Evolutionary conservation across 1,140 invertebrate genomes (phyloP).

Genomic region (Grapholita molesta): DNA sequence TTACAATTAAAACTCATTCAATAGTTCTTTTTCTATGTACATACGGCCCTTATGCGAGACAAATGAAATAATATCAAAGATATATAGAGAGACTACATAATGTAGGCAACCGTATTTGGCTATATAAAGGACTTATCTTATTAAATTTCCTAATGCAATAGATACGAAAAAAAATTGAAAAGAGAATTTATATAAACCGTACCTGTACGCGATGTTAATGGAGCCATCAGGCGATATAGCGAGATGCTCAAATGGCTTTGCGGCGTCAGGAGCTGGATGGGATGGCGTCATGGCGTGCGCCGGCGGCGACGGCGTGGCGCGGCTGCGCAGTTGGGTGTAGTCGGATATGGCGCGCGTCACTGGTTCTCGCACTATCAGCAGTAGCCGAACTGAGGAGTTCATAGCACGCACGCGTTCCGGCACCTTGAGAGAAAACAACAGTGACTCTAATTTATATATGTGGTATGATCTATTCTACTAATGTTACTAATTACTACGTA

Average conservation of each 20-base stretch:
- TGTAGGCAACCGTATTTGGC: too few species aligned
- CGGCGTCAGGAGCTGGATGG: constrained; percentile 55
- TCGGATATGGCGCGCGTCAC: constrained; percentile 97
- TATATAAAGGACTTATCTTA: too few species aligned
- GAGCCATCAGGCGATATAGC: constrained; percentile 88
- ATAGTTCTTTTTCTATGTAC: too few species aligned
- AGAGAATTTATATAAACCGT: constrained; percentile 31
- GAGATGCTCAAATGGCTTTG: constrained; percentile 88
- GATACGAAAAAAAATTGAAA: too few species aligned
- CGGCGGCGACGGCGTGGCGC: constrained; percentile 81
- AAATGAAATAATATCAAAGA: too few species aligned
- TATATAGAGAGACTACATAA: too few species aligned
- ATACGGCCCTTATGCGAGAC: too few species aligned
- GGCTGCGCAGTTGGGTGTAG: constrained; percentile 92
- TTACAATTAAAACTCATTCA: too few species aligned
- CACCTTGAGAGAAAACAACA: constrained; percentile 77
- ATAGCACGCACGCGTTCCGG: constrained; percentile 93
- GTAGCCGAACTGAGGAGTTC: constrained; percentile 94
- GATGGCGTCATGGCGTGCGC: constrained; percentile 45
- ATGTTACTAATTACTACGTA: too few species aligned
- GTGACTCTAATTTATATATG: too few species aligned
- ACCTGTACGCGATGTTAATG: constrained; percentile 88
- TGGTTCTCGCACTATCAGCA: constrained; percentile 97
- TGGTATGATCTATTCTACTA: too few species aligned
- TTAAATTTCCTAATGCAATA: too few species aligned